Evolutionary conservation across 2,888 invertebrate species (phyloP), one percentile per base, ranked within the genome.

Genomic region (Doris montereyensis): DNA sequence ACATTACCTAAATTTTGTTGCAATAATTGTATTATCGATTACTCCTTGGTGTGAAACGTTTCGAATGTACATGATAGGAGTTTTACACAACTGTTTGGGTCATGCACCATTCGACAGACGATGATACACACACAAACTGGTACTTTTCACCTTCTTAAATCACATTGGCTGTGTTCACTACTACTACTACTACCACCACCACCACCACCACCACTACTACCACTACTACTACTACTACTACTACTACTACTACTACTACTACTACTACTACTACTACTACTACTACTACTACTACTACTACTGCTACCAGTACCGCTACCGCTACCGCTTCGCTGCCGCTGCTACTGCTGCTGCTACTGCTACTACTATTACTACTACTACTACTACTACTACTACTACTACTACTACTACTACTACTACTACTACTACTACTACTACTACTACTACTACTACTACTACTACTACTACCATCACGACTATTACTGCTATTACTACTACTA

Each of bases 251-350:
- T 70, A 70, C 71, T 70, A 70, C 71, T 70, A 70, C 71, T 70
- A 70, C 71, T 70, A 70, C 71, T 70, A 70, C 71, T 70, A 70
- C 71, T 70, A 70, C 71, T 70, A 70, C 71, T 70, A 70, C 71
- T 70, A 70, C 71, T 70, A 70, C 71, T 70, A 70, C 71, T 32
- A 70, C 71, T 70, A 70, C 71, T 70, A 70, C 71, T 70, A 70
- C 71, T 70, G 26, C 71, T 70, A 70, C 71, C 30, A 30, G 28
- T 70, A 30, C 71, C 30, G 21, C 71, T 70, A 70, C 71, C 30
- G 34, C 71, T 70, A 70, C 65, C 21, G 21, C 65, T n/a, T n/a
- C 10, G 65, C 65, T 65, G 65, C 65, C 21, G 24, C 65, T 65
- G 24, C 65, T 65, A 21, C 65, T 65, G 65, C 65, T 65, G 65